Percentiles rank a stretch among this genome's conserved stretches.
Evolutionary conservation across 2,888 invertebrate genomes (phyloP).

Genomic region (Zeuzera pyrina): DNA sequence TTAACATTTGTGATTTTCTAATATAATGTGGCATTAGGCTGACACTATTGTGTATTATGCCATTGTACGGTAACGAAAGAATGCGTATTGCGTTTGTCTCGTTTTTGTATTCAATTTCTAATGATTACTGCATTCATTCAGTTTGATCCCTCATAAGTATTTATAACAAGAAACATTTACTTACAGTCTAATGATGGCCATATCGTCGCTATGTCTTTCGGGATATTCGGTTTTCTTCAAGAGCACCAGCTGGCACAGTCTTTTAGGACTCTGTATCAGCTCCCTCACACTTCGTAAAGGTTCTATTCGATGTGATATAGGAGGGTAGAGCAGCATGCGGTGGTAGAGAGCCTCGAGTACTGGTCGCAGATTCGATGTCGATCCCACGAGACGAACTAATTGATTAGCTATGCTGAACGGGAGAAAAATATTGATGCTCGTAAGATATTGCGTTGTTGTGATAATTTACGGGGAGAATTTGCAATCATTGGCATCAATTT

Average conservation of each 20-base stretch:
- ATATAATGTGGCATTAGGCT: too few relatives aligned
- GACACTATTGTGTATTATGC: too few relatives aligned
- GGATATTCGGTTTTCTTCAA: slow-evolving; percentile 75
- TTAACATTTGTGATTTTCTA: too few relatives aligned
- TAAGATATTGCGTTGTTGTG: too few relatives aligned
- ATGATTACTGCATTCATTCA: too few relatives aligned
- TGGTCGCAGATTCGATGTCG: slow-evolving; percentile 88
- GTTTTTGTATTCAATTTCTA: too few relatives aligned
- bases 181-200: slow-evolving; percentile 87
- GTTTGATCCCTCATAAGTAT: too few relatives aligned
- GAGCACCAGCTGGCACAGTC: slow-evolving; percentile 82
- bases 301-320: slow-evolving; percentile 87
- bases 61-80: too few relatives aligned
- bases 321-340: slow-evolving; percentile 91
- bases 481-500: too few relatives aligned
- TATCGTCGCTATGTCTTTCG: slow-evolving; percentile 78
- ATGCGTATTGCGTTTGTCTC: too few relatives aligned
- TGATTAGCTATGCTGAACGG: slow-evolving; percentile 86
- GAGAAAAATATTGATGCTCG: slow-evolving; percentile 2
- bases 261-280: slow-evolving; percentile 83
- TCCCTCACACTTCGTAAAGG: slow-evolving; percentile 88
- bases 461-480: background rate
- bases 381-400: slow-evolving; percentile 89
- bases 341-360: slow-evolving; percentile 95
- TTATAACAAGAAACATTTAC: too few relatives aligned